Evolutionary conservation across 2,797 vertebrate species (phyloP).

Genomic region (Trachops cirrhosus): DNA sequence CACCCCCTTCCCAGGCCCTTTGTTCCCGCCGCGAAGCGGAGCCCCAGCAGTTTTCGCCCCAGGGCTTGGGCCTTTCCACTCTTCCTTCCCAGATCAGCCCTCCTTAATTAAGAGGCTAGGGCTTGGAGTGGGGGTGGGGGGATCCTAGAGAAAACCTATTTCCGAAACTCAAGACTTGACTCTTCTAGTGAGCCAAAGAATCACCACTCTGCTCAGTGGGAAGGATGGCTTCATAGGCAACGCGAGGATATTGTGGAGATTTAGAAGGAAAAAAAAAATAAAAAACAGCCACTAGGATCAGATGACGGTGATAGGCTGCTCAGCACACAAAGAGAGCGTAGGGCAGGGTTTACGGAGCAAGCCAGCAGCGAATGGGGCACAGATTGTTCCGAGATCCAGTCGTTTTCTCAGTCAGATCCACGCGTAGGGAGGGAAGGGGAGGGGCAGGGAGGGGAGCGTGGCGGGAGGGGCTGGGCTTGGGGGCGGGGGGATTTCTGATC

Average conservation of each 20-base stretch:
- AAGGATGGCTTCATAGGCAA: conserved; percentile 51
- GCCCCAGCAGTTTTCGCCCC: conserved; percentile 18
- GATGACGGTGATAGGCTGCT: conserved; percentile 71
- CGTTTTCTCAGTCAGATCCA: conserved; percentile 74
- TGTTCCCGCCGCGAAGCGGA: conserved; percentile 30
- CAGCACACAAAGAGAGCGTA: conserved; percentile 72
- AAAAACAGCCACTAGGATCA: conserved; percentile 40
- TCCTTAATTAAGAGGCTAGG: conserved; percentile 6
- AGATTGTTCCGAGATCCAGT: conserved; percentile 75
- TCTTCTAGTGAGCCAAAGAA: conserved; percentile 4
- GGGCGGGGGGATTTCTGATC: conserved; percentile 83
- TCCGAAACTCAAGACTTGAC: conserved; percentile 57
- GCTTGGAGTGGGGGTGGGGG: not conserved
- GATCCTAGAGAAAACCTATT: not conserved
- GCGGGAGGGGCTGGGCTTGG: conserved; percentile 47
- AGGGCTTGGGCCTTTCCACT: conserved; percentile 14
- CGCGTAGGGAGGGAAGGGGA: conserved; percentile 50
- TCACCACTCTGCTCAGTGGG: conserved; percentile 61
- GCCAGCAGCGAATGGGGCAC: conserved; percentile 74
- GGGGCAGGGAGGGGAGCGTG: conserved; percentile 23
- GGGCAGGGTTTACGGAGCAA: conserved; percentile 69
- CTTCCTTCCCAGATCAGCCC: conserved; percentile 3
- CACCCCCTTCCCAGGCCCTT: conserved; percentile 47
- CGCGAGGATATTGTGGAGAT: conserved; percentile 63
- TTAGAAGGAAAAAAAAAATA: conserved; percentile 16